Conservation (phyloP, 2,113 vertebrate genomes). For the Chunga burmeisteri region DNA sequence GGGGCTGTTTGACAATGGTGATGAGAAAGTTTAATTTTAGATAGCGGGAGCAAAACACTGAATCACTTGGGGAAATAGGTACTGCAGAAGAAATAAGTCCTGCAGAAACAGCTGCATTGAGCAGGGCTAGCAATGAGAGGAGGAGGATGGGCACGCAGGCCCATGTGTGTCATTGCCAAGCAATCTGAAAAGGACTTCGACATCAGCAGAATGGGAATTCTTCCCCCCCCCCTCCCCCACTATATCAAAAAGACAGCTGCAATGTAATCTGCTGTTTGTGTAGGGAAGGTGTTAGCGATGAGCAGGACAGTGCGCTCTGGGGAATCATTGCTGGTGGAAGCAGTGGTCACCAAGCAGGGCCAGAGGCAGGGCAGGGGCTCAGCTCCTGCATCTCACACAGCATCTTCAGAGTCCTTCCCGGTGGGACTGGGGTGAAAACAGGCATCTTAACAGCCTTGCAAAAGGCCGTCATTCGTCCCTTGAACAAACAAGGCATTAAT, state of each 20-base stretch:
- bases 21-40: neutral
- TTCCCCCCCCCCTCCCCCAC: too few species aligned
- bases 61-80: neutral
- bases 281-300: neutral
- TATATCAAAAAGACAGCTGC: neutral
- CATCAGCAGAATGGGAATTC: neutral
- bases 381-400: neutral
- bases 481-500: neutral
- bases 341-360: too few species aligned
- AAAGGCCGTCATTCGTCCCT: neutral
- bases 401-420: neutral
- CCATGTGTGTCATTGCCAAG: neutral
- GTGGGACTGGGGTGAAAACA: neutral
- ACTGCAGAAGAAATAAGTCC: neutral
- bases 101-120: neutral
- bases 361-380: neutral
- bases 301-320: neutral
- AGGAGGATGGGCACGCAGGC: neutral
- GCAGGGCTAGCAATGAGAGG: neutral
- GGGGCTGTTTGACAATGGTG: neutral
- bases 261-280: neutral
- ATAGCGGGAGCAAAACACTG: neutral
- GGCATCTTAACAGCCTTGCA: neutral
- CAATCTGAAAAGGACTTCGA: neutral
- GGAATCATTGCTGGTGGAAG: neutral